Percentiles rank a stretch among this genome's conserved stretches.
phyloP scores from a whole-genome alignment of 2,888 invertebrate genomes.

The Megalurothrips usitatus region DNA sequence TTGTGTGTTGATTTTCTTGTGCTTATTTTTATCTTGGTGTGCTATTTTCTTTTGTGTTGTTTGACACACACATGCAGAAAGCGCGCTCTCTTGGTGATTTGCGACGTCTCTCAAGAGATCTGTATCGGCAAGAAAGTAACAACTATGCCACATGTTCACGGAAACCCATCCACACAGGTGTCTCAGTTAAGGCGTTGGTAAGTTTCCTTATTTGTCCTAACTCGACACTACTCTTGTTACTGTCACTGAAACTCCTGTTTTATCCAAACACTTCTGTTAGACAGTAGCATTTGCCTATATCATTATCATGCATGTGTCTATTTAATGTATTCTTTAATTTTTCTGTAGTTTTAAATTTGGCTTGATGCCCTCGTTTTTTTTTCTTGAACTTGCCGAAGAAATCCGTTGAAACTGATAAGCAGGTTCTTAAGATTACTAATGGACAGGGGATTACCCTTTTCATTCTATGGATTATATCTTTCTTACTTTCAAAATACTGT shows the following conservation, averaged over 20 bases:
- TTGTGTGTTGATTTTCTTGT: slow-evolving; percentile 29
- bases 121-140: slow-evolving; percentile 12
- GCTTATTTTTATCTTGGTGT: slow-evolving; percentile 32
- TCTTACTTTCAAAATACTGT: too few relatives aligned
- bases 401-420: too few relatives aligned
- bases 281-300: not conserved
- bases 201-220: slow-evolving; percentile 42
- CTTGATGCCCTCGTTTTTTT: too few relatives aligned
- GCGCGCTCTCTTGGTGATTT: slow-evolving; percentile 49
- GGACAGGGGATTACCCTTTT: too few relatives aligned
- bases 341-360: not conserved
- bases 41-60: slow-evolving; percentile 40
- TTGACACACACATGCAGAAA: slow-evolving; percentile 48
- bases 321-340: not conserved
- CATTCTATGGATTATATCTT: too few relatives aligned
- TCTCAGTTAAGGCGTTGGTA: slow-evolving; percentile 60
- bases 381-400: too few relatives aligned
- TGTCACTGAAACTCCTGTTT: not conserved
- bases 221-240: not conserved
- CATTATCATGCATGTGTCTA: not conserved
- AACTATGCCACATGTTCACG: slow-evolving; percentile 33
- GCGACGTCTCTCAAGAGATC: slow-evolving; percentile 34
- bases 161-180: slow-evolving; percentile 51
- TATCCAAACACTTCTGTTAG: not conserved
- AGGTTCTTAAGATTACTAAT: too few relatives aligned